These are phyloP conservation scores for Mythimna loreyi DNA, from an alignment of 2,888 invertebrate species.

Conservation along the genomic window DNA sequence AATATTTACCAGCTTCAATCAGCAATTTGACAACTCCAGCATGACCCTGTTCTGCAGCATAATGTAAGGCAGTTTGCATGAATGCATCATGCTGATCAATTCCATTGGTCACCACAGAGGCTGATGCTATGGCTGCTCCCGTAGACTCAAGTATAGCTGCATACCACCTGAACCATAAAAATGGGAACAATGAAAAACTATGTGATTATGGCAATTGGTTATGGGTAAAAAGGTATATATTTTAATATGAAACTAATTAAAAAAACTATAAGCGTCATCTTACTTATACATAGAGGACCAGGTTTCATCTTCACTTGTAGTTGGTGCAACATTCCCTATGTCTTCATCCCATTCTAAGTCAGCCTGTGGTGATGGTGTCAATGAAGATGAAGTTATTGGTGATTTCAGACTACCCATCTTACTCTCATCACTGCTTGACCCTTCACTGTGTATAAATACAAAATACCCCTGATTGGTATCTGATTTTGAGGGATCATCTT, in stretches of 20 bases:
- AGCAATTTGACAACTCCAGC: conserved; percentile 91
- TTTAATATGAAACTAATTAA: not conserved
- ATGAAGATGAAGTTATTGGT: conserved; percentile 73
- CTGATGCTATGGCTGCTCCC: conserved; percentile 88
- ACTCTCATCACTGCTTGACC: conserved; percentile 84
- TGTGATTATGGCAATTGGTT: not conserved
- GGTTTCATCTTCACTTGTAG: conserved; percentile 89
- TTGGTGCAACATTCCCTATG: conserved; percentile 90
- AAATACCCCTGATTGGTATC: conserved; percentile 83
- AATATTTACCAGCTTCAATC: conserved; percentile 89
- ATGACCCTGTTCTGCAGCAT: conserved; percentile 93
- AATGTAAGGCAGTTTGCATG: conserved; percentile 93
- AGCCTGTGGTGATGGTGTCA: conserved; percentile 79
- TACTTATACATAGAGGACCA: conserved; percentile 89
- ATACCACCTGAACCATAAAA: conserved; percentile 92
- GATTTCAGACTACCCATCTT: conserved; percentile 73
- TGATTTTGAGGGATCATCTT: conserved; percentile 61
- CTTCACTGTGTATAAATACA: conserved; percentile 85
- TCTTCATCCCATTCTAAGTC: conserved; percentile 95
- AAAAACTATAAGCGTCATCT: conserved; percentile 48
- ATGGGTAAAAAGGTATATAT: not conserved
- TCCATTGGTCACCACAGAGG: conserved; percentile 86
- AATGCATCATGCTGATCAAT: conserved; percentile 92
- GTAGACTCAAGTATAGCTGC: conserved; percentile 94
- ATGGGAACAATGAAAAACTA: conserved; percentile 5